A percentile compares a stretch with the other conserved stretches of the same genome.
Conservation (phyloP, 2,888 invertebrate genomes). For the Spodoptera exigua region DNA sequence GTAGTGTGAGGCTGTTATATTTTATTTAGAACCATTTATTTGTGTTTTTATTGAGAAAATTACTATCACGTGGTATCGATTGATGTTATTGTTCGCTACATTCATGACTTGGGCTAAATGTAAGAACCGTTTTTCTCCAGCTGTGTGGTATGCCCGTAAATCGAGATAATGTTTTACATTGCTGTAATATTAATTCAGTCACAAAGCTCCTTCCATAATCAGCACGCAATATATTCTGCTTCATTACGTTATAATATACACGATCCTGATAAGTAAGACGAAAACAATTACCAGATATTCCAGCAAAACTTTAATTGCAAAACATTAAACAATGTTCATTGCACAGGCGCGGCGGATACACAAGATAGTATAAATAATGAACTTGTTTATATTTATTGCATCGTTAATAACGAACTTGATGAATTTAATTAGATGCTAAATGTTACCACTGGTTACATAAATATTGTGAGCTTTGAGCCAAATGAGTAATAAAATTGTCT, state of each 20-base stretch:
- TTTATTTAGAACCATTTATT: too few relatives aligned
- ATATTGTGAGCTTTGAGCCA: constrained; percentile 48
- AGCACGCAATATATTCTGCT: too few relatives aligned
- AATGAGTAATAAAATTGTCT: constrained; percentile 57
- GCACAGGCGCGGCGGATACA: constrained; percentile 57
- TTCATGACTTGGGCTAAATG: too few relatives aligned
- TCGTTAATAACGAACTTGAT: constrained; percentile 59
- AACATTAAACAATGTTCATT: constrained; percentile 54
- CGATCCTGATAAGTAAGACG: constrained; percentile 33
- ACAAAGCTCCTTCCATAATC: too few relatives aligned
- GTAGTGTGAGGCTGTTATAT: constrained; percentile 1
- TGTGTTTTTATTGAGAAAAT: too few relatives aligned
- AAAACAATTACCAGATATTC: constrained; percentile 43
- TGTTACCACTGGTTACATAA: constrained; percentile 55
- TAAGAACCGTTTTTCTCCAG: too few relatives aligned
- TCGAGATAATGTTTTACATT: too few relatives aligned
- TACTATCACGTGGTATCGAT: too few relatives aligned
- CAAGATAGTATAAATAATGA: constrained; percentile 61
- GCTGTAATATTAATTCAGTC: too few relatives aligned
- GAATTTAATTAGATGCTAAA: constrained; percentile 61
- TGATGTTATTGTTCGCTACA: too few relatives aligned
- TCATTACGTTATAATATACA: too few relatives aligned
- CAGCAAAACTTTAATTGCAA: constrained; percentile 42
- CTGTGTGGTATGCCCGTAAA: too few relatives aligned
- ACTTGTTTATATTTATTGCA: constrained; percentile 60